phyloP scores from a whole-genome alignment of 2,888 invertebrate species.

The Drosophila imparisetae region DNA sequence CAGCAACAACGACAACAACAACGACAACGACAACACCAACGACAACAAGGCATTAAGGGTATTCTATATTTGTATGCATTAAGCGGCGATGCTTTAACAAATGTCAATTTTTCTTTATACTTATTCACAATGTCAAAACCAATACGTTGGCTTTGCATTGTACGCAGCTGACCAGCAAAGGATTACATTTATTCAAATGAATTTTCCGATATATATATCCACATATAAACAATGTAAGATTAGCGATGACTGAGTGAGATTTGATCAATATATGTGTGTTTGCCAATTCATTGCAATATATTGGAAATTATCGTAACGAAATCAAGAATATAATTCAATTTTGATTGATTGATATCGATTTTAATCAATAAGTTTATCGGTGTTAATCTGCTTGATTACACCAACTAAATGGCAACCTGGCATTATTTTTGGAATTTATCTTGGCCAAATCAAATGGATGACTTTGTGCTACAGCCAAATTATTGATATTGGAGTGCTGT shows the following conservation, averaged over 20 bases:
- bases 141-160: neutral
- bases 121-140: neutral
- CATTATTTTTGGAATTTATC: neutral
- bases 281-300: neutral
- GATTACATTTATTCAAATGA: neutral
- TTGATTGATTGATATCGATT: neutral
- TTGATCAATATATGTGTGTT: neutral
- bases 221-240: neutral
- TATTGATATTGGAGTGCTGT: constrained; percentile 18
- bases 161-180: neutral
- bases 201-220: neutral
- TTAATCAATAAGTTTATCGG: neutral
- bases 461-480: neutral
- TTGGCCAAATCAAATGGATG: neutral
- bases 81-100: constrained; percentile 1
- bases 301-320: neutral
- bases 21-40: neutral
- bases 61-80: neutral
- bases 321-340: neutral
- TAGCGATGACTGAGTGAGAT: neutral
- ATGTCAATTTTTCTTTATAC: neutral
- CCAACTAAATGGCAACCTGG: neutral
- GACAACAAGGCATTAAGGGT: neutral
- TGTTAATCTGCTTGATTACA: neutral
- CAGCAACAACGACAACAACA: rapidly evolving